Conservation (phyloP, 2,113 vertebrate species). For the Piprites chloris region DNA sequence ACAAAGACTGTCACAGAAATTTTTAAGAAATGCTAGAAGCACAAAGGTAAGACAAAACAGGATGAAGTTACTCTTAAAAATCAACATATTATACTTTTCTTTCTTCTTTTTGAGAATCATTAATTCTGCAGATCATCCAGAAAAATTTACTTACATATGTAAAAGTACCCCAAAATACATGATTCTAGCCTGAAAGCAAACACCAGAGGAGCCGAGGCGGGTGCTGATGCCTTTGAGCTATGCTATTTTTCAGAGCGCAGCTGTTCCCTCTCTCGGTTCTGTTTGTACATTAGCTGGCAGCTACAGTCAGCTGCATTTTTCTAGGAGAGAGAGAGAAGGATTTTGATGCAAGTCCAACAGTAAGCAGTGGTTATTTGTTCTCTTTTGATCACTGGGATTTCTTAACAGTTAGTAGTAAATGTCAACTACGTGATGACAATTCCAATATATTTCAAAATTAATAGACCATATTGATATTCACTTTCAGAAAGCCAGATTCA, state of each 20-base stretch:
- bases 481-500: neutral
- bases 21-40: neutral
- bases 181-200: neutral
- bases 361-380: conserved; percentile 39
- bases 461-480: neutral
- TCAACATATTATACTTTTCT: neutral
- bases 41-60: neutral
- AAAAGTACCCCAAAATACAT: neutral
- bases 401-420: neutral
- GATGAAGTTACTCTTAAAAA: neutral
- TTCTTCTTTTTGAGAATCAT: neutral
- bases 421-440: neutral
- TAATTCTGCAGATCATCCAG: neutral
- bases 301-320: conserved; percentile 32
- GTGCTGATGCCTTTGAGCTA: neutral
- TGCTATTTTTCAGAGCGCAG: conserved; percentile 31
- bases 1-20: neutral
- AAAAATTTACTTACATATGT: neutral
- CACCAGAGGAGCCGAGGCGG: neutral
- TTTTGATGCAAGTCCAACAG: conserved; percentile 44
- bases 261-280: conserved; percentile 57
- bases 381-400: neutral
- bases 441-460: neutral
- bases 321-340: neutral
- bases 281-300: conserved; percentile 59